These are phyloP conservation scores for Orcinus orca DNA, from an alignment of 2,113 vertebrate species.

Conservation along the genomic window DNA sequence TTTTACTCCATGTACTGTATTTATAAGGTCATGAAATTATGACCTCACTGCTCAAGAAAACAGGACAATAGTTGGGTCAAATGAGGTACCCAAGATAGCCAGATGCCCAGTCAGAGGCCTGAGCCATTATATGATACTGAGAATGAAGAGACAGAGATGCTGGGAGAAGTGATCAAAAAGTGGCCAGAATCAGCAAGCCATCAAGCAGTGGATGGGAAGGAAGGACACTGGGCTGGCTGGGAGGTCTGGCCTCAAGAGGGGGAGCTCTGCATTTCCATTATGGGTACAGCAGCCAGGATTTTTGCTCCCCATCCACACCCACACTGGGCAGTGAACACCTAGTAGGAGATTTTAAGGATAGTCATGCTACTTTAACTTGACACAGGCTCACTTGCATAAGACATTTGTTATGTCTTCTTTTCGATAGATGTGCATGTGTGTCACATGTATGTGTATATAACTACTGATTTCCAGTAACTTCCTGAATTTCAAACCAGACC, in stretches of 20 bases:
- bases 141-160: not conserved
- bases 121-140: not conserved
- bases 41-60: not conserved
- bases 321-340: not conserved
- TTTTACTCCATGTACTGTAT: not conserved
- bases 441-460: rapidly evolving
- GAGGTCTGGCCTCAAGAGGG: not conserved
- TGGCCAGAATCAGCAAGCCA: not conserved
- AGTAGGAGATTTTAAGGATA: not conserved
- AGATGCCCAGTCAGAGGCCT: not conserved
- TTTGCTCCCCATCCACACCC: not conserved
- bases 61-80: not conserved
- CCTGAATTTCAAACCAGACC: constrained; percentile 49
- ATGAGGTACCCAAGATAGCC: not conserved
- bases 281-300: too few species aligned
- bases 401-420: not conserved
- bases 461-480: constrained; percentile 35
- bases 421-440: not conserved
- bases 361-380: not conserved
- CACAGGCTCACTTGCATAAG: not conserved
- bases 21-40: not conserved
- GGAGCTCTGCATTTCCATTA: not conserved
- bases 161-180: not conserved
- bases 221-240: not conserved
- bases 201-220: not conserved